Evolutionary conservation across 2,113 vertebrate species (phyloP).

Genomic region (Oreotrochilus melanogaster): DNA sequence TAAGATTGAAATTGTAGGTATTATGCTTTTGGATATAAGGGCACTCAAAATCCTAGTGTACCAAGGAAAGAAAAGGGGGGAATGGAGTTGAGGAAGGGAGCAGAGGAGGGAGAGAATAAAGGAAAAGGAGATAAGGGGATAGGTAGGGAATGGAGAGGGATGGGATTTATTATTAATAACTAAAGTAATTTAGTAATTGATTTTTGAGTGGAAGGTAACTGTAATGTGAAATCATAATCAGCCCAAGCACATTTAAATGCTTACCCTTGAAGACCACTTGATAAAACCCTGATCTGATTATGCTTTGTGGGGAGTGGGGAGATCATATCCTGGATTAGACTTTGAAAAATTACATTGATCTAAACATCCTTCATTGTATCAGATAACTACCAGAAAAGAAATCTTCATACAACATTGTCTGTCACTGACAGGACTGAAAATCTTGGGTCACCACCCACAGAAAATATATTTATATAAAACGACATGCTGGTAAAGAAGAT

Average conservation of each 20-base stretch:
- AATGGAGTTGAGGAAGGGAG: fast-evolving
- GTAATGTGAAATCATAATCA: not conserved
- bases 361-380: not conserved
- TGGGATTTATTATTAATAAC: not conserved
- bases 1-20: not conserved
- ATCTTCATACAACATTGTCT: not conserved
- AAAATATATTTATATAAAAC: not conserved
- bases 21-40: not conserved
- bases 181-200: not conserved
- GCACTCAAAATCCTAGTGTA: not conserved
- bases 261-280: not conserved
- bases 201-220: not conserved
- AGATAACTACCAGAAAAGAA: not conserved
- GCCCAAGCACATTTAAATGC: not conserved
- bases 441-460: not conserved
- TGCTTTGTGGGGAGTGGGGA: not conserved
- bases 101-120: no score
- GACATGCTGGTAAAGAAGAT: not conserved
- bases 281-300: not conserved
- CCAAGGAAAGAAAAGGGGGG: not conserved
- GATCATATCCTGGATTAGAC: not conserved
- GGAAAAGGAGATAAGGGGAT: no score
- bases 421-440: not conserved
- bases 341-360: not conserved
- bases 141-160: not conserved